Evolutionary conservation across 2,113 vertebrate species (phyloP).

Genomic region (Phaetusa simplex): DNA sequence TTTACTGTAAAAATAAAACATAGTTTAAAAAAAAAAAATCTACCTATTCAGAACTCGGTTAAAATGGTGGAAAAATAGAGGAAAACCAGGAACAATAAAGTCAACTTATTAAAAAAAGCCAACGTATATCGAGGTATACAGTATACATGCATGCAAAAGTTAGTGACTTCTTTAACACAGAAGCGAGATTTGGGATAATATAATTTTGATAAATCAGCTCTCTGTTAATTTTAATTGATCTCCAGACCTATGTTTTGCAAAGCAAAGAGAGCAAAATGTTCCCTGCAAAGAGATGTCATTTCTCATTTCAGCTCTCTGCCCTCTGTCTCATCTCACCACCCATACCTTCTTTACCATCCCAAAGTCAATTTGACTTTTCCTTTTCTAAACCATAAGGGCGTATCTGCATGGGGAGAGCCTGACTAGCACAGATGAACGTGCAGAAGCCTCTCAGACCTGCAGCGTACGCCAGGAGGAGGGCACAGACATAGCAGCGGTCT

Average conservation of each 20-base stretch:
- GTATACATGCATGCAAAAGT: background rate
- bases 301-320: background rate
- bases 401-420: background rate
- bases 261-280: background rate
- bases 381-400: background rate
- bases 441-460: background rate
- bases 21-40: background rate
- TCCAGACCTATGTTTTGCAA: background rate
- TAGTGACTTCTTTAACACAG: background rate
- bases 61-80: background rate
- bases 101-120: background rate
- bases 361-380: background rate
- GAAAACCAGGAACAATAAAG: background rate
- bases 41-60: background rate
- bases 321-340: background rate
- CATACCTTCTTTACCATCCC: background rate
- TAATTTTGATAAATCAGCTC: background rate
- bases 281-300: background rate
- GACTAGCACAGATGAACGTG: background rate
- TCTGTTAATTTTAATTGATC: background rate
- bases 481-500: background rate
- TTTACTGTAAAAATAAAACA: background rate
- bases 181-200: background rate
- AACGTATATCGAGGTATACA: background rate
- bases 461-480: background rate